Evolutionary conservation across 2,888 invertebrate species (phyloP), one percentile per base, ranked within the genome.

Genomic region (Erebia aethiops): DNA sequence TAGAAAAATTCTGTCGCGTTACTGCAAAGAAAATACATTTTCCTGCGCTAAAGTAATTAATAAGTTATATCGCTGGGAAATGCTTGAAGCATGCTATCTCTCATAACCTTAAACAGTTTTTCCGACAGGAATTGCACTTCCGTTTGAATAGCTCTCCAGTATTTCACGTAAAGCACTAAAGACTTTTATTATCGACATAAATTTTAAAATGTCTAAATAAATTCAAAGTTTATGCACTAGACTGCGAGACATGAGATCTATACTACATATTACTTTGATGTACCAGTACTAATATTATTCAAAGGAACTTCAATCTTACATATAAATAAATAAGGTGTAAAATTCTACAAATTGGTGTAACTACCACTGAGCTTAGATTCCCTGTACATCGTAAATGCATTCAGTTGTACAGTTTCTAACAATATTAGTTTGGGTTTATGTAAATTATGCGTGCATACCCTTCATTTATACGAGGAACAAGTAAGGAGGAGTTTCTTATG

Each of bases 221-320:
- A 67, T 67, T 67, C 60, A 67, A 67, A 67, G 67, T 67, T 67
- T 67, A 67, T 67, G 60, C 67, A 67, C 67, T 67, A 57, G 67
- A 67, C 46, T 67, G 67, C 67, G 67, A 58, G 67, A 67, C 67
- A 67, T 13, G 65, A 49, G 67, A 49, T 58, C 43, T 67, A 57
- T 67, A 58, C 56, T 58, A 57, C 58, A 26, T 58, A 49, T 57
- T 58, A 67, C 57, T 58, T 67, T 58, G 56, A 67, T 56, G 65
- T 43, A 49, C 62, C 5, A 35, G 21, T 21, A 16, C 18, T 62
- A 62, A 18, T 8, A 11, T 13, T 21, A 8, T 21, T 13, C 46
- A 49, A 49, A 49, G 16, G 1, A 62, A 49, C 21, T 14, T 7
- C 1, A 26, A 64, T 52, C 52, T 52, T 35, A 41, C 1, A 0